These are phyloP conservation scores for Elachura formosa DNA, from an alignment of 2,113 vertebrate genomes.

Conservation along the genomic window DNA sequence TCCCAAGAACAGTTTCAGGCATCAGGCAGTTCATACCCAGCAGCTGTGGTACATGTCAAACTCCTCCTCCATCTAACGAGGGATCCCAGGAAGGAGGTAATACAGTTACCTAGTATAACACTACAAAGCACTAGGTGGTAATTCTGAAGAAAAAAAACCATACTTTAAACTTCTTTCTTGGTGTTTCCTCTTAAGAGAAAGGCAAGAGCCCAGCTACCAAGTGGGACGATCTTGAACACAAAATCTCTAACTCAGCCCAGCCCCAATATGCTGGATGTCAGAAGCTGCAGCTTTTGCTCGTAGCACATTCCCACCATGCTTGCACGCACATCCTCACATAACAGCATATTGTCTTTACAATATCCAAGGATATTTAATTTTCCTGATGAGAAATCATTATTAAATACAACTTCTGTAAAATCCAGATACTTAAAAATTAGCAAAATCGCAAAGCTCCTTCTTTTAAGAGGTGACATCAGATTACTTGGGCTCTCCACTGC, in stretches of 20 bases:
- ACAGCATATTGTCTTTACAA: neutral
- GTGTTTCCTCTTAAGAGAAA: neutral
- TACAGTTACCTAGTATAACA: neutral
- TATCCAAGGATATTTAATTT: neutral
- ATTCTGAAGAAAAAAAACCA: neutral
- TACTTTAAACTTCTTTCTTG: neutral
- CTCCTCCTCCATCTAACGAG: too few species aligned
- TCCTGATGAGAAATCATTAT: neutral
- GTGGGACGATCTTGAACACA: neutral
- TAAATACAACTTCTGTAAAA: neutral
- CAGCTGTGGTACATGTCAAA: rapidly evolving
- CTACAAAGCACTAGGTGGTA: neutral
- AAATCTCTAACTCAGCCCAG: neutral
- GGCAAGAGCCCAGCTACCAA: neutral
- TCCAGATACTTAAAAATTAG: neutral
- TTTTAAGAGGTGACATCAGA: neutral
- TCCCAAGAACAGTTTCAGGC: neutral
- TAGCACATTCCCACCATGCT: neutral
- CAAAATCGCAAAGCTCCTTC: neutral
- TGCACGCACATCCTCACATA: rapidly evolving
- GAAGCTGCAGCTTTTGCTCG: neutral
- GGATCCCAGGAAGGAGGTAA: neutral
- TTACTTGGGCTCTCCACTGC: neutral
- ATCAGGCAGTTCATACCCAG: neutral
- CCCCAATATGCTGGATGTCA: rapidly evolving